Base-by-base conservation (phyloP, 2,888 invertebrate species). In the Podotricha telesiphe region DNA sequence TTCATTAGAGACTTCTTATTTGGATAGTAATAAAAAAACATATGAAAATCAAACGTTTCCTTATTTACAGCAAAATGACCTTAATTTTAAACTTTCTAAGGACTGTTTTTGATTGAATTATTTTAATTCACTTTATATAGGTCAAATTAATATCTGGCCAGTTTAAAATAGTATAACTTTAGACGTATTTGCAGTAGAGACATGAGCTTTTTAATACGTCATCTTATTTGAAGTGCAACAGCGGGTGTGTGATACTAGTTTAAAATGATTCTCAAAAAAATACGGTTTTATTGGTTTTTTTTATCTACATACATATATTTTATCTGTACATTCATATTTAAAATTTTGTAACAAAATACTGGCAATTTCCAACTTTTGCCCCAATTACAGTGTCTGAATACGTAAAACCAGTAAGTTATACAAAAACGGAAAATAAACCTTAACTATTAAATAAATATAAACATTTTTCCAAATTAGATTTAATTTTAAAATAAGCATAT, bases 81-180 rank as follows among this genome's bases (percentile, higher is more conserved):
- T 22, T 11, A 59, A n/a, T 10, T 0, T 1, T 1, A 0, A 20
- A 4, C 5, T 2, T 1, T 11, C 15, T 45, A 59, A 22, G 28
- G 22, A n/a, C n/a, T 59, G 28, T n/a, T 59, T 59, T 59, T 22
- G 59, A 28, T 6, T 59, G 59, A 22, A 17, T 28, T 28, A 59
- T 45, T 59, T 28, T 59, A 59, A 45, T 45, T 45, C 0, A 55
- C 65, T 56, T 42, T 34, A 69, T 69, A 51, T 72, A 61, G 72
- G 72, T 72, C 72, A 69, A 64, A 59, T 67, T 65, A 72, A 61
- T 71, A 72, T 67, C 72, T 72, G 72, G 62, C 72, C 69, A 67
- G 65, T 69, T 69, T 65, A 69, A 72, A 72, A 72, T 72, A 65
- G 69, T 51, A 69, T 69, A 67, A 69, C 65, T 67, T 67, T 65